Percentiles rank a stretch among this genome's conserved stretches.
Evolutionary conservation across 2,888 invertebrate species (phyloP).

Genomic region (Chalcosyrphus nemorum): DNA sequence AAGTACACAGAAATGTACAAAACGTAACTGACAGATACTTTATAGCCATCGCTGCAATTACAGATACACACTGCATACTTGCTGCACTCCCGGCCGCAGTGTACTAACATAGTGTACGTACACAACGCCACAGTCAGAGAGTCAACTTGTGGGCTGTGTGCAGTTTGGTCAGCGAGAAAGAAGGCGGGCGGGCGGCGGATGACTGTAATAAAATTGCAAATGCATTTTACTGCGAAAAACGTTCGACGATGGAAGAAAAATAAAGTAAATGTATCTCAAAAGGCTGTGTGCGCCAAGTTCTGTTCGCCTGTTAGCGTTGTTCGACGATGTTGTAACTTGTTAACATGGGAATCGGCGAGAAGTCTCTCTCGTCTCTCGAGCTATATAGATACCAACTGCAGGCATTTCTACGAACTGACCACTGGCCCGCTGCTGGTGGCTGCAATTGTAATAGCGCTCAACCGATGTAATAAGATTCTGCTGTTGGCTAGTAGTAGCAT

Average conservation of each 20-base stretch:
- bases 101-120: constrained; percentile 31
- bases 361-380: too few relatives aligned
- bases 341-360: constrained; percentile 75
- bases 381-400: too few relatives aligned
- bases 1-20: constrained; percentile 33
- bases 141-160: constrained; percentile 1
- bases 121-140: constrained; percentile 2
- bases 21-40: constrained; percentile 59
- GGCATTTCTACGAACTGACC: constrained; percentile 31
- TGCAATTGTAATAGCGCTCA: constrained; percentile 40
- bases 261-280: constrained; percentile 60
- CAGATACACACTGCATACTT: constrained; percentile 41
- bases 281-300: constrained; percentile 70
- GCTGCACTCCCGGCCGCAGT: constrained; percentile 63
- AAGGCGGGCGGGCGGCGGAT: background rate
- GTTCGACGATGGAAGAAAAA: constrained; percentile 33
- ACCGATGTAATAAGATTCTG: constrained; percentile 64
- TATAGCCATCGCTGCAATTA: constrained; percentile 60
- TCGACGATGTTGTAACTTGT: constrained; percentile 77
- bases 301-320: constrained; percentile 76
- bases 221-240: constrained; percentile 71
- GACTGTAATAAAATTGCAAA: constrained; percentile 65
- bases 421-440: constrained; percentile 2
- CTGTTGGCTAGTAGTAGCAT: too few relatives aligned
- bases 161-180: background rate